A percentile compares a stretch with the other conserved stretches of the same genome.
phyloP scores from a whole-genome alignment of 2,797 vertebrate genomes.

The Enteromius thamalakanensis region DNA sequence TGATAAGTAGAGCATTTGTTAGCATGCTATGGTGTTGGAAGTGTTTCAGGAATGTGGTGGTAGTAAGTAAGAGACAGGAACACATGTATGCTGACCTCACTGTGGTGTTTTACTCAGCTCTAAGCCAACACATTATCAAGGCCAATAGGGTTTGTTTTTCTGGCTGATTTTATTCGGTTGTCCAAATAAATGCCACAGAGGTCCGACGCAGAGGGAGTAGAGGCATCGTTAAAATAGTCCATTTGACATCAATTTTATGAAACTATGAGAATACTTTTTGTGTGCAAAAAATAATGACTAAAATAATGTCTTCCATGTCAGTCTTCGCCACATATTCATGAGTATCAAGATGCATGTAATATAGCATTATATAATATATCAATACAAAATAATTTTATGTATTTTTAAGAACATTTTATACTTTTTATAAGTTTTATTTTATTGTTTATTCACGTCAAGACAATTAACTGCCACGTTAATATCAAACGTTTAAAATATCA shows the following conservation, averaged over 20 bases:
- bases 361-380: neutral
- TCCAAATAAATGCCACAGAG: conserved; percentile 56
- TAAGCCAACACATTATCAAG: conserved; percentile 46
- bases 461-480: neutral
- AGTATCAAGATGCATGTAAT: neutral
- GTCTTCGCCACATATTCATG: too few species aligned
- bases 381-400: neutral
- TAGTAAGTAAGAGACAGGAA: conserved; percentile 31
- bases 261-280: neutral
- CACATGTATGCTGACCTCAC: conserved; percentile 40
- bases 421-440: neutral
- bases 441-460: neutral
- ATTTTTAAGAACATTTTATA: neutral
- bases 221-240: neutral
- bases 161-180: conserved; percentile 50
- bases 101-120: conserved; percentile 38
- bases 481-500: conserved; percentile 3
- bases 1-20: neutral
- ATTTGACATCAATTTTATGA: neutral
- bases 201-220: neutral
- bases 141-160: conserved; percentile 45
- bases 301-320: neutral
- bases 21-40: neutral
- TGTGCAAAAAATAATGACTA: neutral
- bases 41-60: neutral